A percentile compares a stretch with the other conserved stretches of the same genome.
phyloP scores from a whole-genome alignment of 1,140 invertebrate species.

The Patella vulgata region DNA sequence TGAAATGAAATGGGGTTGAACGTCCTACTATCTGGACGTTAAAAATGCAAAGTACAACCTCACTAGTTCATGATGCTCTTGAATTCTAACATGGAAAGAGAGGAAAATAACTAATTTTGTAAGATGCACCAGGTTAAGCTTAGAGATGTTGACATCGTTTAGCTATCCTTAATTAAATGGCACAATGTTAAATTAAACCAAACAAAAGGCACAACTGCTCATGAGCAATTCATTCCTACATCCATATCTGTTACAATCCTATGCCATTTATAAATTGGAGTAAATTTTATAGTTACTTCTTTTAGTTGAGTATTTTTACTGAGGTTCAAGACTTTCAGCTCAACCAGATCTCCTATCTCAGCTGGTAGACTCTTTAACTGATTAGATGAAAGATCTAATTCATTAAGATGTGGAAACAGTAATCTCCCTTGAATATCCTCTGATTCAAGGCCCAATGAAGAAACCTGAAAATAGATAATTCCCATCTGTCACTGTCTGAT shows the following conservation, averaged over 20 bases:
- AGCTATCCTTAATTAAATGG: too few relatives aligned
- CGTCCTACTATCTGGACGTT: too few relatives aligned
- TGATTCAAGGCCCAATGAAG: constrained; percentile 28
- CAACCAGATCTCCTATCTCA: constrained; percentile 85
- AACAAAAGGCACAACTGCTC: too few relatives aligned
- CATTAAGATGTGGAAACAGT: constrained; percentile 92
- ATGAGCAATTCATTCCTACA: too few relatives aligned
- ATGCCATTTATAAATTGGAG: too few relatives aligned
- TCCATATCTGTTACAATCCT: too few relatives aligned
- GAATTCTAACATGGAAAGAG: background rate
- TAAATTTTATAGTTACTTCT: constrained; percentile 69
- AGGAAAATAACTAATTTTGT: background rate
- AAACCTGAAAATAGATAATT: constrained; percentile 16
- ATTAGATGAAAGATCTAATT: constrained; percentile 95
- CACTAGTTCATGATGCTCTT: background rate
- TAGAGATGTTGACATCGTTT: too few relatives aligned
- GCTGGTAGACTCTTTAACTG: constrained; percentile 81
- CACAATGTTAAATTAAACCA: too few relatives aligned
- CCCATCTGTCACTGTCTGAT: too few relatives aligned
- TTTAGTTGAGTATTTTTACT: constrained; percentile 62
- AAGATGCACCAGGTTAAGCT: too few relatives aligned
- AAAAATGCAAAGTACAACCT: too few relatives aligned
- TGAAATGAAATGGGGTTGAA: too few relatives aligned
- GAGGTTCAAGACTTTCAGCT: constrained; percentile 91
- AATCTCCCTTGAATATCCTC: constrained; percentile 68